Evolutionary conservation across 1,140 invertebrate genomes (phyloP).

Genomic region (Heliothis subflexa): DNA sequence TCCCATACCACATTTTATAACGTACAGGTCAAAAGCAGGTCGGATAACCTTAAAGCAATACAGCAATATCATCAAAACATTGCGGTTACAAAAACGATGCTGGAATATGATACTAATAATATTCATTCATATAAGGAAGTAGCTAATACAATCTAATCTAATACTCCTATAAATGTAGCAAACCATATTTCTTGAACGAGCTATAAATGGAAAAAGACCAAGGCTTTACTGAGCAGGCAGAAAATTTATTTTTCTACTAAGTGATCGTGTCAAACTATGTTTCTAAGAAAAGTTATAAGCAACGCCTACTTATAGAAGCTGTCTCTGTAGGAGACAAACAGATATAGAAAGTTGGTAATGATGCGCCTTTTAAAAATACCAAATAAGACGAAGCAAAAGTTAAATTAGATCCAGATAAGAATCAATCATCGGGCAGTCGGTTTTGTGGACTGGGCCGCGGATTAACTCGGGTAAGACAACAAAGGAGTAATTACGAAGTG

Average conservation of each 20-base stretch:
- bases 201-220: constrained; percentile 19
- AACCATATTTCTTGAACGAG: neutral
- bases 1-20: neutral
- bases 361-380: constrained; percentile 6
- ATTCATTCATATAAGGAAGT: constrained; percentile 7
- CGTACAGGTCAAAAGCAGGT: neutral
- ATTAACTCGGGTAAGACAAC: constrained; percentile 46
- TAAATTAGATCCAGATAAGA: constrained; percentile 24
- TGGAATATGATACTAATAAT: constrained; percentile 9
- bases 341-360: constrained; percentile 7
- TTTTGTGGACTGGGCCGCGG: neutral
- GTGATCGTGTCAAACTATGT: neutral
- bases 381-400: constrained; percentile 5
- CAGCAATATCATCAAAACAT: neutral
- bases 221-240: neutral
- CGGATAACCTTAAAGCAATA: neutral
- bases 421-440: constrained; percentile 24
- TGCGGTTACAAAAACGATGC: neutral
- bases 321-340: constrained; percentile 3
- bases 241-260: constrained; percentile 6
- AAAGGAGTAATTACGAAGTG: constrained; percentile 51
- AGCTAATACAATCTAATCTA: constrained; percentile 15
- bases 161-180: neutral
- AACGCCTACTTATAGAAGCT: neutral
- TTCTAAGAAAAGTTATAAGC: constrained; percentile 2